A percentile compares a stretch with the other conserved stretches of the same genome.
phyloP scores from a whole-genome alignment of 2,888 invertebrate species.

The Achlya flavicornis region DNA sequence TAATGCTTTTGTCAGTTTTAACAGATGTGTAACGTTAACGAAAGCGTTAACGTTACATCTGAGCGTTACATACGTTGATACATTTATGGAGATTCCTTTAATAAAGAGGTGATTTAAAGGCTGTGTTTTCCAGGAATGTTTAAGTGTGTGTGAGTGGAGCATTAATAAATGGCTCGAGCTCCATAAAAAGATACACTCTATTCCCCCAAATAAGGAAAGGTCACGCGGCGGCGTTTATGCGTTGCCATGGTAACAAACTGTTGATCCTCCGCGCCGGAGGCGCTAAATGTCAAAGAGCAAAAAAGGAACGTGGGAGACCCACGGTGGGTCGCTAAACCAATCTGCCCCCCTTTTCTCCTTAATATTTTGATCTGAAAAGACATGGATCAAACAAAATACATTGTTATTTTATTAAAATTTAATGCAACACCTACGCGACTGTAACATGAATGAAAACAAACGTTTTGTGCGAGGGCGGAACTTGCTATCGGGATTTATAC shows the following conservation, averaged over 20 bases:
- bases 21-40: too few species aligned
- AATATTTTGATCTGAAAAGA: not conserved
- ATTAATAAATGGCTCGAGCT: conserved; percentile 19
- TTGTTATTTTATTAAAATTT: not conserved
- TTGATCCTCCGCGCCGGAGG: conserved; percentile 46
- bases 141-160: not conserved
- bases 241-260: conserved; percentile 70
- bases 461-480: conserved; percentile 16
- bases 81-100: too few species aligned
- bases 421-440: not conserved
- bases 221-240: conserved; percentile 45
- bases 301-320: conserved; percentile 20
- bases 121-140: too few species aligned
- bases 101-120: too few species aligned
- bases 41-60: too few species aligned
- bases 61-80: too few species aligned
- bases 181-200: conserved; percentile 21
- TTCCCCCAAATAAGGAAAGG: conserved; percentile 55
- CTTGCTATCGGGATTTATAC: not conserved
- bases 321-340: conserved; percentile 22
- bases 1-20: too few species aligned
- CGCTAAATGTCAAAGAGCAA: conserved; percentile 65
- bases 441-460: conserved; percentile 6
- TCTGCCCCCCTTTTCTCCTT: conserved; percentile 23
- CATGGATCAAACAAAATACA: not conserved